Conservation (phyloP, 2,888 invertebrate species). For the Drosophila barbarae region DNA sequence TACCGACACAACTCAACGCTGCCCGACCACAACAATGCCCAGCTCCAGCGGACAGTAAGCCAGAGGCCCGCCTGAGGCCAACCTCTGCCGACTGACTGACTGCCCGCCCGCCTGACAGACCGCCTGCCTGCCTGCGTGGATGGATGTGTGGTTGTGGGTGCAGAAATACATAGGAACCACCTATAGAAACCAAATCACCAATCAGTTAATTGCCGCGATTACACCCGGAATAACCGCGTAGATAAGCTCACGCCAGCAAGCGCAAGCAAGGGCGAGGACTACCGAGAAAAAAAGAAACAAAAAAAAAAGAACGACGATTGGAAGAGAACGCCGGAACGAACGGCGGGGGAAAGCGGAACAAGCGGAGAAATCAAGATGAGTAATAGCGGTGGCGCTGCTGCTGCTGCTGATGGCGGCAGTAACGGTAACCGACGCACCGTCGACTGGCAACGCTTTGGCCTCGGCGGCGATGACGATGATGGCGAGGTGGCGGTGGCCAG, state of each 20-base stretch:
- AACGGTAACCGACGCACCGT: slow-evolving; percentile 67
- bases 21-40: slow-evolving; percentile 32
- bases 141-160: slow-evolving; percentile 15
- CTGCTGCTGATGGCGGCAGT: slow-evolving; percentile 53
- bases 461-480: slow-evolving; percentile 78
- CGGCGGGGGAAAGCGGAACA: slow-evolving; percentile 14
- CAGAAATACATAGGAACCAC: slow-evolving; percentile 16
- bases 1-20: slow-evolving; percentile 9
- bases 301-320: slow-evolving; percentile 25
- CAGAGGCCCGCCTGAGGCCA: slow-evolving; percentile 21
- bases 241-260: slow-evolving; percentile 19
- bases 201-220: slow-evolving; percentile 31
- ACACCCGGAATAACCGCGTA: slow-evolving; percentile 14
- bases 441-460: slow-evolving; percentile 78
- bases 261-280: slow-evolving; percentile 23
- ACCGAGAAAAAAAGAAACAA: slow-evolving; percentile 15
- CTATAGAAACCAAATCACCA: slow-evolving; percentile 18
- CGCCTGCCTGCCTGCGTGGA: slow-evolving; percentile 54
- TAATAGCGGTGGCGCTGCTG: slow-evolving; percentile 45
- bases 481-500: slow-evolving; percentile 78
- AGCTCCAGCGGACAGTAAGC: slow-evolving; percentile 30
- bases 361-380: slow-evolving; percentile 49
- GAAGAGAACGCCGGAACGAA: slow-evolving; percentile 12
- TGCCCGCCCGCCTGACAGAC: background rate
- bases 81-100: background rate